Evolutionary conservation across 2,888 invertebrate genomes (phyloP).

Genomic region (Aphelenchoides bicaudatus): DNA sequence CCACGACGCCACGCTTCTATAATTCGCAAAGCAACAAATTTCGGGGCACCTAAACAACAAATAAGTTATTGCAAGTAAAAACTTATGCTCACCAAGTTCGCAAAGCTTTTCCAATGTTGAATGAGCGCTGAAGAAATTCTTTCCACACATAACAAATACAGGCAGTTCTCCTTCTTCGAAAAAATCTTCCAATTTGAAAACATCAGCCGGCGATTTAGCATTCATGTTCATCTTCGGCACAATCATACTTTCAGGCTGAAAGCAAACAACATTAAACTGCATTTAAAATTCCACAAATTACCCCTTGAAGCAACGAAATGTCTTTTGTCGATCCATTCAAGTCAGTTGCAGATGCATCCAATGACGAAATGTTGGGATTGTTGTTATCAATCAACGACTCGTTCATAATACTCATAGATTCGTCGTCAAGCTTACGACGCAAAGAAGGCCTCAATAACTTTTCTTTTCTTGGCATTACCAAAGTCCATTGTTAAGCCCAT

Average conservation of each 20-base stretch:
- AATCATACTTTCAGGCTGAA: not conserved
- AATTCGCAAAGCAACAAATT: not conserved
- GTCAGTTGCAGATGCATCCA: slow-evolving; percentile 3
- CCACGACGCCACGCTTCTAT: not conserved
- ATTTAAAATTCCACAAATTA: not conserved
- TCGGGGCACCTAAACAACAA: not conserved
- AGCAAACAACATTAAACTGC: not conserved
- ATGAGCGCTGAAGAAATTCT: not conserved
- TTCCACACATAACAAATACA: not conserved
- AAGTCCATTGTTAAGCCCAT: not conserved
- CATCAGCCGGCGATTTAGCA: not conserved
- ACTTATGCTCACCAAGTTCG: not conserved
- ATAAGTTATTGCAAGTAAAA: not conserved
- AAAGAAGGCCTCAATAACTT: not conserved
- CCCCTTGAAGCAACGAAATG: not conserved
- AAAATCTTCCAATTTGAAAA: not conserved
- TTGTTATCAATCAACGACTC: no score
- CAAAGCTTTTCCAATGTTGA: not conserved
- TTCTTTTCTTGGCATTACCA: not conserved
- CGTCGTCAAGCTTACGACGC: slow-evolving; percentile 1
- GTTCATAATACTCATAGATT: slow-evolving; percentile 1
- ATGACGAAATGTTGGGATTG: not conserved
- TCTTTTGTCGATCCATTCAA: slow-evolving; percentile 4
- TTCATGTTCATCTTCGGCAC: not conserved
- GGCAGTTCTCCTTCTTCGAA: not conserved